Base-by-base conservation (phyloP, 2,797 vertebrate genomes). In the Silurus aristotelis region DNA sequence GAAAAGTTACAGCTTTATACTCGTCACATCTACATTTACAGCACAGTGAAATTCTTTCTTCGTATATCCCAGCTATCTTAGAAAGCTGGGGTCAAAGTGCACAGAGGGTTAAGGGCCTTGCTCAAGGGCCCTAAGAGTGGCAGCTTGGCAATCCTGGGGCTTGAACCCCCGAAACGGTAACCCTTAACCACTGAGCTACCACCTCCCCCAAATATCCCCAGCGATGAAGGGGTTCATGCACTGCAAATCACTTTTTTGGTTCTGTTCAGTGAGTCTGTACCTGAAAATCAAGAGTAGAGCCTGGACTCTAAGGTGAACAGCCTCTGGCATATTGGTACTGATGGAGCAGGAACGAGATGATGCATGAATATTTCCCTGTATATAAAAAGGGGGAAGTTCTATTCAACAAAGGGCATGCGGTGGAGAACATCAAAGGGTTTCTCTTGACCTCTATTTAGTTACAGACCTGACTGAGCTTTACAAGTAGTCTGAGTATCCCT, bases 391-490 rank as follows among this genome's bases (percentile, higher is more conserved):
- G 48, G 7, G 17, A 14, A 19, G 19, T 78, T 84, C 12, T 19
- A 75, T 27, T n/a, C 60, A 58, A 43, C 43, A 22, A 80, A 64
- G 68, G 52, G 22, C 67, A 80, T 20, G 13, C 55, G 20, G 43
- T 68, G 76, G 25, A 80, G 60, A 72, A 31, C 46, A 66, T 63
- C 66, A 46, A 38, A 43, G 31, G 20, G 43, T 15, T 20, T 48
- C 68, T 80, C 7, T 56, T 20, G 64, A 85, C 80, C 76, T 85
- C 70, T n/a, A 31, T 85, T 87, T 70, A 64, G 19, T 81, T 2
- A 20, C 12, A 66, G 73, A 63, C 73, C 46, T 25, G 79, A 61
- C 31, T 72, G 72, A 77, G 56, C 15, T 55, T 58, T 81, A 55
- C 58, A 73, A 31, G 48, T 85, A 15, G 71, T 72, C 84, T 68